A percentile compares a stretch with the other conserved stretches of the same genome.
These are phyloP conservation scores for Drosophila equinoxialis DNA, from an alignment of 1,140 invertebrate species.

Conservation along the genomic window DNA sequence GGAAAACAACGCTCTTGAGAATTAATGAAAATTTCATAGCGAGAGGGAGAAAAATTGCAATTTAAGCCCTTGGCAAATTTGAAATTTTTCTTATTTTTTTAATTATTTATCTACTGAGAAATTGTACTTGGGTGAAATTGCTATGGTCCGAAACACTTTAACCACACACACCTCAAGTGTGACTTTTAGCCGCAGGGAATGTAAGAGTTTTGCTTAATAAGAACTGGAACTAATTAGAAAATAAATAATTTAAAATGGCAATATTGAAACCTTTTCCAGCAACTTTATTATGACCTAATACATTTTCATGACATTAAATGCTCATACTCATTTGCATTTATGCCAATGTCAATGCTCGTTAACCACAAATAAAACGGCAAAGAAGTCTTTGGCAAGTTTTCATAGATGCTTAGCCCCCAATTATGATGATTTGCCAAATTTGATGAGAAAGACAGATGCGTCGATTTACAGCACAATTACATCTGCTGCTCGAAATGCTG, in stretches of 20 bases:
- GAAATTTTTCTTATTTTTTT: slow-evolving; percentile 9
- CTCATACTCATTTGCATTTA: slow-evolving; percentile 63
- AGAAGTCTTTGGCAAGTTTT: slow-evolving; percentile 32
- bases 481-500: slow-evolving; percentile 34
- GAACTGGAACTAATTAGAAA: slow-evolving; percentile 65
- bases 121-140: slow-evolving; percentile 31
- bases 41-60: neutral
- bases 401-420: slow-evolving; percentile 42
- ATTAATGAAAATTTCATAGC: neutral
- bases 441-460: slow-evolving; percentile 37
- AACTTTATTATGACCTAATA: neutral
- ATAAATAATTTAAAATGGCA: slow-evolving; percentile 64
- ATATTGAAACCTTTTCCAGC: slow-evolving; percentile 21
- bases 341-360: slow-evolving; percentile 29
- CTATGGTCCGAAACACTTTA: slow-evolving; percentile 22
- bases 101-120: slow-evolving; percentile 47
- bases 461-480: slow-evolving; percentile 31
- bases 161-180: slow-evolving; percentile 49
- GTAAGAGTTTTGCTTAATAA: too few relatives aligned
- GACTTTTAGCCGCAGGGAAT: slow-evolving; percentile 32
- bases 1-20: neutral
- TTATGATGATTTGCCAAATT: slow-evolving; percentile 45
- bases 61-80: neutral
- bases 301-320: slow-evolving; percentile 47
- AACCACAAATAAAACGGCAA: slow-evolving; percentile 12